Evolutionary conservation across 2,888 invertebrate species (phyloP), one percentile per base, ranked within the genome.

Genomic region (Leptinotarsa peninsularis): DNA sequence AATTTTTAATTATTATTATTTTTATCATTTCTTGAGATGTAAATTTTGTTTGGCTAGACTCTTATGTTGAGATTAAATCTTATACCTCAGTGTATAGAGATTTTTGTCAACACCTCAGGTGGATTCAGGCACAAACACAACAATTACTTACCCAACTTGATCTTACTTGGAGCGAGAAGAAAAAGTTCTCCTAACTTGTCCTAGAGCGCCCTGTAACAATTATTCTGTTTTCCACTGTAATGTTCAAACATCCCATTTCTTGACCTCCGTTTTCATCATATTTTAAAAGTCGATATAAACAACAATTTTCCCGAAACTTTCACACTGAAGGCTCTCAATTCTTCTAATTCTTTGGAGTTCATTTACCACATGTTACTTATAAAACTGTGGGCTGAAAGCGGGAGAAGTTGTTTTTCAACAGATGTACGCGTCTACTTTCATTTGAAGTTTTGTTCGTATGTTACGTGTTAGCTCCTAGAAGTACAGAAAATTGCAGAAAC

Each of bases 341-440:
- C 58, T 70, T 23, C 49, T 70, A 49, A 70, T 58, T 58, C 49
- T 49, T 58, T 58, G 14, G 23, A 23, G 58, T 49, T 70, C 23
- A 70, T 70, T 70, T 17, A 56, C 56, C 60, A 60, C 70, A 70
- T 70, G 70, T 70, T 70, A 60, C 60, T 70, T 33, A 33, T 33
- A 49, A 33, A 33, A 43, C 63, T n/a, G 52, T 58, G n/a, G 33
- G 18, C 15, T 15, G 5, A 23, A 58, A 58, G 23, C 58, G 49
- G 43, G 33, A 3, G 56, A 69, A 69, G 43, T 69, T 43, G 56
- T 27, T 69, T 33, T 33, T 49, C 17, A 21, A 21, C 43, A 21
- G 43, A 58, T 58, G n/a, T 70, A 60, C 21, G 70, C 49, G 70
- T 60, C 58, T 56, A 60, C 58, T 70, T 70, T 15, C 60, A 70